Conservation (phyloP, 2,888 invertebrate species). For the Brachycybe producta region DNA sequence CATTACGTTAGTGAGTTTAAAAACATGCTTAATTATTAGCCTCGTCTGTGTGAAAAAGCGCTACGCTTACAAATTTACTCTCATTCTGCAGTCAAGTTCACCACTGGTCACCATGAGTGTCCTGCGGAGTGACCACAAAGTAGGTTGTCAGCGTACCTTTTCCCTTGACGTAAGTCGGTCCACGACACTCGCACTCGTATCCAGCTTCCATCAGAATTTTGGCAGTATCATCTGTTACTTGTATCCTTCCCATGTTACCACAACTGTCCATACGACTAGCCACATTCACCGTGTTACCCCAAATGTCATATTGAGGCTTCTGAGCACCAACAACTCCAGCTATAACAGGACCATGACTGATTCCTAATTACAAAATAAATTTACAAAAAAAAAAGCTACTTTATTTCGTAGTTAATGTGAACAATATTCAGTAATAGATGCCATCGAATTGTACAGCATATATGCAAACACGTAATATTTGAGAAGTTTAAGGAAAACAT, state of each 20-base stretch:
- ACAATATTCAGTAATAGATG: background rate
- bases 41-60: too few relatives aligned
- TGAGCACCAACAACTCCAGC: conserved; percentile 95
- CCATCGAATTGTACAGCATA: too few relatives aligned
- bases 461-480: too few relatives aligned
- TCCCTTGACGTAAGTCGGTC: conserved; percentile 87
- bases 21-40: too few relatives aligned
- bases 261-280: conserved; percentile 90
- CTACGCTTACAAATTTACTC: too few relatives aligned
- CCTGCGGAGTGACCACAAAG: conserved; percentile 74
- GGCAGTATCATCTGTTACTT: conserved; percentile 71
- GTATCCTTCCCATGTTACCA: conserved; percentile 73
- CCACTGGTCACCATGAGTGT: conserved; percentile 30
- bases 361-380: conserved; percentile 43
- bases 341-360: conserved; percentile 82
- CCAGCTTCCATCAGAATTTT: conserved; percentile 70
- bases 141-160: conserved; percentile 82
- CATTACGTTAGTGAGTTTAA: too few relatives aligned
- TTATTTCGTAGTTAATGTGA: background rate
- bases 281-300: conserved; percentile 80
- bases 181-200: conserved; percentile 77
- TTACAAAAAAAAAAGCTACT: background rate
- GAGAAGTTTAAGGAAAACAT: too few relatives aligned
- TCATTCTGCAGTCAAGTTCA: too few relatives aligned
- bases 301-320: conserved; percentile 96